Base-by-base conservation (phyloP, 2,797 vertebrate genomes). In the Gobionotothen gibberifrons region DNA sequence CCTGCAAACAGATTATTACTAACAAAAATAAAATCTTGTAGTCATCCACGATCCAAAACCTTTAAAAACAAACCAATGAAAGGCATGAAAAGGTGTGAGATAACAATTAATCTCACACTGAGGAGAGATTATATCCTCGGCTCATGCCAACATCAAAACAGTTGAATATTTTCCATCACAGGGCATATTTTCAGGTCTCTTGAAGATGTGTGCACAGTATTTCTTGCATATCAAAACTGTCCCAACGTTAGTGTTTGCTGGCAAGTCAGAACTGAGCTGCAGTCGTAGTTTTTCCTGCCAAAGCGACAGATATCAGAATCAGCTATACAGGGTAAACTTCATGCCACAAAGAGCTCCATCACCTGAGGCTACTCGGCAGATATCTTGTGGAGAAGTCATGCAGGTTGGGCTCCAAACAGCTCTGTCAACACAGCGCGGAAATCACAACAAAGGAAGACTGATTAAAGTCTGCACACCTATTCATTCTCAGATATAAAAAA, bases 391-490 rank as follows among this genome's bases (percentile, higher is more conserved):
- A 60, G 47, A 67, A 62, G 74, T 76, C 78, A 89, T 82, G 79
- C 78, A 80, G 89, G 85, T 74, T 56, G 52, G 69, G n/a, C 78
- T 83, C 63, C 61, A 69, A 74, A 77, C 65, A 42, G 48, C 76
- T 85, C 90, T 82, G 79, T 88, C 89, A 89, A 69, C 86, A 79
- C 78, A 13, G 48, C 44, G 14, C 21, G 9, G 17, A 51, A 39
- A 60, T 63, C 57, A 66, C 82, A 78, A 91, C 90, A 92, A 92
- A 89, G 72, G 78, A 63, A 63, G 76, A 53, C 76, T 90, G 89
- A 92, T 89, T 87, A 90, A 78, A 85, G 80, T 84, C 71, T 52
- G 74, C 88, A 89, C 91, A 92, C 90, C 88, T 91, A 89, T 83
- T 81, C 77, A 83, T 79, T 80, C 84, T 69, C 78, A 78, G 57